phyloP scores from a whole-genome alignment of 2,888 invertebrate genomes.

The Macaria liturata region DNA sequence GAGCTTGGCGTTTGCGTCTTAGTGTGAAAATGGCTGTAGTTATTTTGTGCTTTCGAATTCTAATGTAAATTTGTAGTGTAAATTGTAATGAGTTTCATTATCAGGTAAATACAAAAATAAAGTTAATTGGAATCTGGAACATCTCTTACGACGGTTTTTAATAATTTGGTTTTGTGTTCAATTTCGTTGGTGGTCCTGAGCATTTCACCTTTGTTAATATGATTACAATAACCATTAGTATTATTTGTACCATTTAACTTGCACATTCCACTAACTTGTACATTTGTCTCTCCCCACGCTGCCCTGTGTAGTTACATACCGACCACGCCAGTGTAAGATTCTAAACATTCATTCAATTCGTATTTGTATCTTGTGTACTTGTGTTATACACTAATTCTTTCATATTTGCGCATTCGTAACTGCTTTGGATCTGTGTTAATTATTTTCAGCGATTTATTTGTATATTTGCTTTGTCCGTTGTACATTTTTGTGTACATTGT shows the following conservation, averaged over 20 bases:
- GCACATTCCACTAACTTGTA: conserved; percentile 61
- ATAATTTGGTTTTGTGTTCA: conserved; percentile 36
- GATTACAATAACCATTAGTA: too few species aligned
- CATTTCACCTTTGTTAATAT: background rate
- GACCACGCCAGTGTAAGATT: conserved; percentile 87
- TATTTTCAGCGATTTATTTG: conserved; percentile 13
- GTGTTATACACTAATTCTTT: conserved; percentile 16
- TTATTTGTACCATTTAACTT: conserved; percentile 4
- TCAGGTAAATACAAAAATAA: background rate
- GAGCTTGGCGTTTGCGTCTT: conserved; percentile 59
- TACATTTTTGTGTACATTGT: conserved; percentile 3
- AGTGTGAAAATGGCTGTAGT: conserved; percentile 51
- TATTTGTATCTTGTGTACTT: conserved; percentile 30
- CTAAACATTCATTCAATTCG: conserved; percentile 44
- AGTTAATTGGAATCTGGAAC: conserved; percentile 56
- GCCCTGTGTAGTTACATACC: conserved; percentile 81
- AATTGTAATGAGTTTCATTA: background rate
- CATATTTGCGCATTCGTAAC: conserved; percentile 37
- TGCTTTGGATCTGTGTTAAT: conserved; percentile 18
- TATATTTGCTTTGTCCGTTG: conserved; percentile 12
- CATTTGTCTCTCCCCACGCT: conserved; percentile 73
- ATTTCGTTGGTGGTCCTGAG: conserved; percentile 30
- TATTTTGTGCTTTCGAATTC: conserved; percentile 32
- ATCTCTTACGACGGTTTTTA: conserved; percentile 71
- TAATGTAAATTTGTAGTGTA: conserved; percentile 29